phyloP scores from a whole-genome alignment of 2,797 vertebrate genomes.

The Sebastes diaconus region DNA sequence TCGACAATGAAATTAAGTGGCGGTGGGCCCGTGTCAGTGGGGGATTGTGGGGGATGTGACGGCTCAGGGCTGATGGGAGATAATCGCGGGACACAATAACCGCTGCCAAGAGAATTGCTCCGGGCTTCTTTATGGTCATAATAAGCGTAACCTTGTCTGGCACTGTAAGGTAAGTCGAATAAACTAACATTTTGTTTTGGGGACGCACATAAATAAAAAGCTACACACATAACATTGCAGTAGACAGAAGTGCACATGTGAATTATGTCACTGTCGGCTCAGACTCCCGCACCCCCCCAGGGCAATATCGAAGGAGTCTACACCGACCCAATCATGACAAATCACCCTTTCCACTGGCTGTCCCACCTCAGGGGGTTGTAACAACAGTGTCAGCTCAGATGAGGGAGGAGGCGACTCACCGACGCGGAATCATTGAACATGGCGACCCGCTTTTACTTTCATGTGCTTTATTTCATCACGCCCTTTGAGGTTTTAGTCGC shows the following conservation, averaged over 20 bases:
- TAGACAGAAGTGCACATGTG: neutral
- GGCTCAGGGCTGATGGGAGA: conserved; percentile 64
- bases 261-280: conserved; percentile 41
- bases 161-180: conserved; percentile 3
- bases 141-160: conserved; percentile 50
- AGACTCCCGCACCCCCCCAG: neutral
- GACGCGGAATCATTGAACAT: conserved; percentile 14
- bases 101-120: conserved; percentile 30
- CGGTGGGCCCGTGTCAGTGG: conserved; percentile 24
- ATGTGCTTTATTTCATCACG: conserved; percentile 37
- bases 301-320: conserved; percentile 17
- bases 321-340: conserved; percentile 56
- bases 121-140: conserved; percentile 46
- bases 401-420: conserved; percentile 37
- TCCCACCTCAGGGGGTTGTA: conserved; percentile 40
- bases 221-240: neutral
- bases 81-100: conserved; percentile 56
- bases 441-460: conserved; percentile 16
- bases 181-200: conserved; percentile 17
- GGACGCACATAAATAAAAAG: neutral
- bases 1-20: conserved; percentile 59
- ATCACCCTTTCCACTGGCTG: conserved; percentile 41
- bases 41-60: conserved; percentile 37
- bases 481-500: conserved; percentile 1
- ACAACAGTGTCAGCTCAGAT: conserved; percentile 45